Percentiles rank a stretch among this genome's conserved stretches.
These are phyloP conservation scores for Sturnira hondurensis DNA, from an alignment of 2,113 vertebrate genomes.

Conservation along the genomic window DNA sequence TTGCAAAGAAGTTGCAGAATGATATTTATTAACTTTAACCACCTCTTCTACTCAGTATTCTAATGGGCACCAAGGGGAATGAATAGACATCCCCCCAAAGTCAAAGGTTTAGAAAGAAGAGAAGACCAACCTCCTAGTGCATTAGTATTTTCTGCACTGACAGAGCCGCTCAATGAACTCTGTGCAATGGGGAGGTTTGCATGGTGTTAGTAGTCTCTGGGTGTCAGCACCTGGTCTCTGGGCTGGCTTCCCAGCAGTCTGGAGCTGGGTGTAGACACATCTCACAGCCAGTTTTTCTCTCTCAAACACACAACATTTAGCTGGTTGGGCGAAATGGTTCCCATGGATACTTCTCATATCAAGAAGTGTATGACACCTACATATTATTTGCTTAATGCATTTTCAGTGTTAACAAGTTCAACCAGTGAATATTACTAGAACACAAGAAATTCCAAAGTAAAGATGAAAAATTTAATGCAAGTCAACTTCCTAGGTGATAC, in stretches of 20 bases:
- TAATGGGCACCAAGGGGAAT: not conserved
- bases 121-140: not conserved
- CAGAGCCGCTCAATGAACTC: not conserved
- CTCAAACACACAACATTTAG: not conserved
- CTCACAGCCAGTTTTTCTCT: not conserved
- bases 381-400: not conserved
- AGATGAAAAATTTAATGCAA: conserved; percentile 24
- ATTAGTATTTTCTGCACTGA: not conserved
- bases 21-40: not conserved
- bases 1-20: not conserved
- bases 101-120: not conserved
- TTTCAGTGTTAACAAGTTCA: conserved; percentile 42
- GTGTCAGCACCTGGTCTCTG: not conserved
- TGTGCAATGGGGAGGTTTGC: not conserved
- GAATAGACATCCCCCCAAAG: not conserved
- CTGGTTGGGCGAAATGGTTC: not conserved
- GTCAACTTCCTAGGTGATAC: conserved; percentile 8
- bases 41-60: not conserved
- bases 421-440: conserved; percentile 10
- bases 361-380: not conserved
- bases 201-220: not conserved
- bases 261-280: not conserved
- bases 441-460: not conserved
- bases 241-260: not conserved
- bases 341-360: not conserved